These are phyloP conservation scores for Leptopilina clavipes DNA, from an alignment of 1,140 invertebrate species.

Conservation along the genomic window DNA sequence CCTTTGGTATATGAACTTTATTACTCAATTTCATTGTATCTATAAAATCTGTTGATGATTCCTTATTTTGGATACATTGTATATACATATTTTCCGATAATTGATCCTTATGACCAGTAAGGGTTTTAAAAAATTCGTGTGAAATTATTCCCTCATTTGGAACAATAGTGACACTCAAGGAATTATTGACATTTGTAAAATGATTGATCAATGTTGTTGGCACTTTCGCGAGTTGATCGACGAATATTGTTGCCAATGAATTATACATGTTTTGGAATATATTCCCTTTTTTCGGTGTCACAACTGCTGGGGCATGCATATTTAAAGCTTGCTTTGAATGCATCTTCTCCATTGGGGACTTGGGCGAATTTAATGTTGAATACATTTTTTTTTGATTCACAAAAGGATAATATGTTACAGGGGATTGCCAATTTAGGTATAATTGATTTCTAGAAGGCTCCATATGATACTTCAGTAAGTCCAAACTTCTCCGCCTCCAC, in stretches of 20 bases:
- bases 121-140: constrained; percentile 53
- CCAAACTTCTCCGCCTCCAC: constrained; percentile 30
- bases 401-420: background rate
- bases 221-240: constrained; percentile 51
- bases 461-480: constrained; percentile 43
- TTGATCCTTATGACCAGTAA: constrained; percentile 48
- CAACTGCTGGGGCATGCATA: constrained; percentile 4
- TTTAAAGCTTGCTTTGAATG: constrained; percentile 47
- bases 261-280: constrained; percentile 52
- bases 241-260: constrained; percentile 49
- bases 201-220: constrained; percentile 48
- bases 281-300: constrained; percentile 48
- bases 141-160: constrained; percentile 57
- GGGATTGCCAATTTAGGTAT: background rate
- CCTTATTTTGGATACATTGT: background rate
- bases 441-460: background rate
- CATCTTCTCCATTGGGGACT: constrained; percentile 37
- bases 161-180: constrained; percentile 61
- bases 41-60: constrained; percentile 39
- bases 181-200: constrained; percentile 50
- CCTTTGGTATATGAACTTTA: constrained; percentile 3
- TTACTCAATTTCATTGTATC: background rate
- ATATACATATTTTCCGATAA: constrained; percentile 30
- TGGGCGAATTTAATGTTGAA: constrained; percentile 35
- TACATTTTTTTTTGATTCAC: constrained; percentile 40